Conservation (phyloP, 92 coral and sea anemone species). For the Metridium senile region DNA sequence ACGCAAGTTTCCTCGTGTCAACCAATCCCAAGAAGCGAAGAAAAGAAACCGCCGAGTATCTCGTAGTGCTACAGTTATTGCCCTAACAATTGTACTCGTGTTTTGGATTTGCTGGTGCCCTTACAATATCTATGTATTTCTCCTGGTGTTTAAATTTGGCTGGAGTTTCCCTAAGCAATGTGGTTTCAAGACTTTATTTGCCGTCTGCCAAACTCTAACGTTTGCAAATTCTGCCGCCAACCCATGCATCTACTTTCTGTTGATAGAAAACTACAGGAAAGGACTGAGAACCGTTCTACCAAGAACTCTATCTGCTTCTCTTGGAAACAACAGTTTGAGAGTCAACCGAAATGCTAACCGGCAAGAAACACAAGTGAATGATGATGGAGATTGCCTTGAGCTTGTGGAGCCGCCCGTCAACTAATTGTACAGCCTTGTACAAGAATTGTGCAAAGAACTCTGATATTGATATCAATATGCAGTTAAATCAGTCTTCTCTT, state of each 20-base stretch:
- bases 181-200: slow-evolving; percentile 9
- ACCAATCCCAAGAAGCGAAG: slow-evolving; percentile 43
- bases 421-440: neutral
- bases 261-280: slow-evolving; percentile 46
- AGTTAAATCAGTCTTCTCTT: too few species aligned
- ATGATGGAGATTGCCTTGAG: slow-evolving; percentile 40
- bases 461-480: too few species aligned
- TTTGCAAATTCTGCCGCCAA: slow-evolving; percentile 40
- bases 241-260: slow-evolving; percentile 40
- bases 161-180: slow-evolving; percentile 32
- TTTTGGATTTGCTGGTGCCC: slow-evolving; percentile 52
- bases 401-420: slow-evolving; percentile 29
- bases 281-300: slow-evolving; percentile 44
- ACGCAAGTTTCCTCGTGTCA: slow-evolving; percentile 45
- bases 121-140: slow-evolving; percentile 35
- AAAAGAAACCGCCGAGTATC: slow-evolving; percentile 49
- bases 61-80: slow-evolving; percentile 50
- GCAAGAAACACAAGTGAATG: slow-evolving; percentile 34
- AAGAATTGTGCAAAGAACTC: too few species aligned
- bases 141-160: slow-evolving; percentile 33
- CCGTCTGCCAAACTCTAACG: slow-evolving; percentile 29
- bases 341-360: slow-evolving; percentile 8
- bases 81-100: slow-evolving; percentile 41
- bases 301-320: slow-evolving; percentile 34
- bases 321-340: slow-evolving; percentile 39